These are phyloP conservation scores for Gallinago stenura DNA, from an alignment of 2,797 vertebrate species.

Conservation along the genomic window DNA sequence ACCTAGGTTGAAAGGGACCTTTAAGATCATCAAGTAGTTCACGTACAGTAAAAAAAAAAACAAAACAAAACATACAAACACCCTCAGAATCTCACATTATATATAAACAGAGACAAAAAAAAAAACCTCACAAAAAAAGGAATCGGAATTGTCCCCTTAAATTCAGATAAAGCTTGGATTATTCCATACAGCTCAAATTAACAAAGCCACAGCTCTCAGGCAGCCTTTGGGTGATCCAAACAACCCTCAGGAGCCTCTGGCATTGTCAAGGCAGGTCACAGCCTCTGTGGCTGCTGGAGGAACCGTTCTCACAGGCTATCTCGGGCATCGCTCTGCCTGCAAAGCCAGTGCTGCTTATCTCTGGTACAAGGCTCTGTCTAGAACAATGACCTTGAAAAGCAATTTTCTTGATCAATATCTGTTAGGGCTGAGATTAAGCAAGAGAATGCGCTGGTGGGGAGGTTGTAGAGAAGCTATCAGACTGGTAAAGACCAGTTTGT, in stretches of 20 bases:
- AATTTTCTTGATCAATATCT: slow-evolving; percentile 73
- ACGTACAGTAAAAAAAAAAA: accelerated
- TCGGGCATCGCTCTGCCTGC: accelerated
- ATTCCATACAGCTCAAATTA: background rate
- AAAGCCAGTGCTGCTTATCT: slow-evolving; percentile 22
- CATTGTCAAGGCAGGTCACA: background rate
- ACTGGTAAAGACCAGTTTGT: background rate
- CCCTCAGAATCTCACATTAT: background rate
- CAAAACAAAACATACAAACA: background rate
- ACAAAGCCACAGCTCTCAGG: background rate
- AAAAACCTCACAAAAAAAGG: background rate
- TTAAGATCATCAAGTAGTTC: background rate
- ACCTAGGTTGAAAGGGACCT: too few species aligned
- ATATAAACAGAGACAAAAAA: background rate
- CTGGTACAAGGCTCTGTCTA: background rate
- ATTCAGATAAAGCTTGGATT: background rate
- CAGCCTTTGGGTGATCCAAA: accelerated
- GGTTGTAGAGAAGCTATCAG: background rate
- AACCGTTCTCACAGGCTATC: too few species aligned
- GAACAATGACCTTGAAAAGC: slow-evolving; percentile 58
- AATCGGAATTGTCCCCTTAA: background rate
- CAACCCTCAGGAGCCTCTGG: background rate
- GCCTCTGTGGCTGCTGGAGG: accelerated
- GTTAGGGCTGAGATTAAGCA: slow-evolving; percentile 7
- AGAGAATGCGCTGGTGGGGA: background rate